Evolutionary conservation across 1,140 invertebrate species (phyloP), one percentile per base, ranked within the genome.

Genomic region (Bombus huntii): DNA sequence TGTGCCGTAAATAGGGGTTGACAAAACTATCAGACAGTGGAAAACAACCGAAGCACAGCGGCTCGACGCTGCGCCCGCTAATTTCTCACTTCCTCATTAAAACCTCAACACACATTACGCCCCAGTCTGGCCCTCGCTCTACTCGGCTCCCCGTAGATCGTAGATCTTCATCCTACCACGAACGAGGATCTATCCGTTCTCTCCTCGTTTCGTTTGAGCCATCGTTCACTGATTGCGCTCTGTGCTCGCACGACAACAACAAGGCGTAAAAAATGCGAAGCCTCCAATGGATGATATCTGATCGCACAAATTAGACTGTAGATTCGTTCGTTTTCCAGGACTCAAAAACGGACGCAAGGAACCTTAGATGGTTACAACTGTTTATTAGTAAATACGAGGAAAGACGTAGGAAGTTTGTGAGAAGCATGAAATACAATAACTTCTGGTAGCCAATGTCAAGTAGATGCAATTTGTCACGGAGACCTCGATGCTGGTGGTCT

Each of bases 61-160:
- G 72, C 89, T 92, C 90, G 85, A 75, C 90, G 85, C 83, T 91
- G 88, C 84, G 89, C 83, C 89, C 88, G 92, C 92, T 95, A 94
- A 95, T 94, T 95, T 93, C 94, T 94, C 93, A 93, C 93, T 94
- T 95, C 93, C 94, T 95, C 94, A 95, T 95, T 95, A 95, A 95
- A 95, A 93, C 91, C 93, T 94, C 93, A 87, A 91, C 92, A 89
- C 90, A 84, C 88, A 92, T 93, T 92, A 92, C 91, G 90, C 86
- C 92, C 92, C 90, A 74, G 87, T 78, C 87, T 88, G 90, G 85
- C 85, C 87, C 87, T 88, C 85, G 70, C 88, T 88, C 83, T 37
- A 80, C 91, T 37, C 75, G 76, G 75, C 91, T 93, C 88, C 91
- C 92, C 86, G 90, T 92, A 91, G 91, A 93, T 90, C 90, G 92